Evolutionary conservation across 2,888 invertebrate genomes (phyloP), one percentile per base, ranked within the genome.

Genomic region (Sclerodermus sp.): DNA sequence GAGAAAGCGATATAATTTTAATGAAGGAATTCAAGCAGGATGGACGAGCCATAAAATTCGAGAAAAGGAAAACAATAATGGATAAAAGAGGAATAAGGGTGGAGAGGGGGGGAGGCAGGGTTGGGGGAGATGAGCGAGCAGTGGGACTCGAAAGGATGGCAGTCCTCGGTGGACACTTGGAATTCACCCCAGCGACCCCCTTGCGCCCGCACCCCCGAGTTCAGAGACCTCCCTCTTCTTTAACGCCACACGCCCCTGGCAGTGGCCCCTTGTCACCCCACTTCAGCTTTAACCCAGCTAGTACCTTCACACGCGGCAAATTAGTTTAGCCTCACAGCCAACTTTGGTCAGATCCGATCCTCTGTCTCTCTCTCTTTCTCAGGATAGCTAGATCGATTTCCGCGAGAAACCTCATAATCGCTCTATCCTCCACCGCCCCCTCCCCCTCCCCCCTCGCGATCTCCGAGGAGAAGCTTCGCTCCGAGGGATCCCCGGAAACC

Each of bases 261-360:
- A 36, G 39, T 49, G 52, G 45, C 48, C 51, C 59, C 23, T 23
- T 8, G 8, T 23, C 23, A 23, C 23, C 23, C 23, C 8, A 51
- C 58, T 60, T 57, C 53, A 55, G 49, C 51, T 51, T 47, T 48
- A 54, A 51, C 57, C 62, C 51, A 52, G 47, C 51, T 43, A 51
- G 53, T 51, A 53, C 60, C 62, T 60, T 60, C 62, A 29, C 55
- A 50, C 17, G 31, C 62, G 52, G 62, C 66, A 66, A 66, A 66
- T 66, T 66, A 66, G 66, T 66, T 66, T 66, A 66, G 66, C 64
- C 64, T 66, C 59, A 62, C 58, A 57, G 59, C 62, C 59, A 61
- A 59, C 51, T 51, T 53, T 51, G 53, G 49, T 46, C 49, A 45
- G 55, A 51, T 50, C 31, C 50, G 53, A 56, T 51, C 50, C 58